Evolutionary conservation across 2,797 vertebrate species (phyloP).

Genomic region (Sitta carolinensis): DNA sequence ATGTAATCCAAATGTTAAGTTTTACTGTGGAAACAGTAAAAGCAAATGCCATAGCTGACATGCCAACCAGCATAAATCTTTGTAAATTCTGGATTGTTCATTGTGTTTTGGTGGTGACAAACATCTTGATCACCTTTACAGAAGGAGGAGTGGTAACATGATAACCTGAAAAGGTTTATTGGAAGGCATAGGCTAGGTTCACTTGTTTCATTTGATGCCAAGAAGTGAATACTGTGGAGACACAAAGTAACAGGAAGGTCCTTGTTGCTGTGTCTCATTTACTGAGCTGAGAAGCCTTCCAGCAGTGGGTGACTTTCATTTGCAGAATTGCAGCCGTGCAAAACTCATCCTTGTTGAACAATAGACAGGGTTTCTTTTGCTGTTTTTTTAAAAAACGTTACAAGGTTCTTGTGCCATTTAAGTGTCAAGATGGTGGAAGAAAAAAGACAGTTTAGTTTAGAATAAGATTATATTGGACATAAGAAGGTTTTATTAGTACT

Average conservation of each 20-base stretch:
- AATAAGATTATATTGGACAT: neutral
- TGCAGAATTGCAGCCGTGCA: neutral
- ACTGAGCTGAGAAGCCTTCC: neutral
- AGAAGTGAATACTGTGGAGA: neutral
- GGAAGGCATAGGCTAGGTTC: neutral
- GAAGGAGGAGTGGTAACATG: neutral
- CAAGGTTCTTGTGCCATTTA: neutral
- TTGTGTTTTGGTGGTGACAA: neutral
- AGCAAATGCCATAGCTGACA: neutral
- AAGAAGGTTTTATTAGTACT: neutral
- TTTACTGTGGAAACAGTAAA: neutral
- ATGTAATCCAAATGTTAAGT: neutral
- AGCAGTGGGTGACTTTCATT: neutral
- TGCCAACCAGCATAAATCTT: neutral
- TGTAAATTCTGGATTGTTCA: neutral
- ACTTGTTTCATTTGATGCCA: neutral
- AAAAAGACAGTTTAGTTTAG: neutral
- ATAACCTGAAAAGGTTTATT: neutral
- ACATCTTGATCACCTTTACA: neutral
- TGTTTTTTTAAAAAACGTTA: neutral
- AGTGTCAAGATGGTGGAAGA: neutral
- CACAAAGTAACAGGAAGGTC: neutral
- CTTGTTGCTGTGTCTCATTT: neutral
- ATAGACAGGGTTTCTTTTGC: neutral
- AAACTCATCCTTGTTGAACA: neutral